Base-by-base conservation (phyloP, 53 echinoderm and acorn worm genomes). In the Mesocentrotus franciscanus region DNA sequence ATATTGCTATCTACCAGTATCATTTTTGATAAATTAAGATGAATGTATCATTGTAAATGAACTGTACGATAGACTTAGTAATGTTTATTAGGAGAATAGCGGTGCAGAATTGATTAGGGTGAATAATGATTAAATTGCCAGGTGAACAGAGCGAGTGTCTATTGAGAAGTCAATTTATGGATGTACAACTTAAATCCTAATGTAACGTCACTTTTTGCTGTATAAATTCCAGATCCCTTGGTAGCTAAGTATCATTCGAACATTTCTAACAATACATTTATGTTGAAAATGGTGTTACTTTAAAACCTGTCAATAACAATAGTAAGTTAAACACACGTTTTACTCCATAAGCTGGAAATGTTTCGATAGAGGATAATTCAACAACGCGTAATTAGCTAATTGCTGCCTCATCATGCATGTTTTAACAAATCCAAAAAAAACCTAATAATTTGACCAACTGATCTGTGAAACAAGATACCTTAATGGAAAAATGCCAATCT, bases 401-500 rank as follows among this genome's bases (percentile, higher is more conserved):
- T 14, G 12, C 76, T 76, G n/a, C 30, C 10, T 32, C 13, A 33
- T 30, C 76, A 33, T 76, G 33, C 33, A 13, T 24, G 20, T 76
- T 32, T 76, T 76, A 30, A 76, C 76, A 32, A 76, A 76, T 76
- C 33, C 15, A 76, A 64, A 64, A 64, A 16, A 18, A 16, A 0
- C 20, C 9, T 76, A 13, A 32, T 36, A 33, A 18, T 42, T 5
- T 22, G 36, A 17, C 18, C 18, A 81, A 36, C 42, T 36, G 39
- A 18, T 39, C 18, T 9, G 81, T 18, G 1, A 81, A 81, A 81
- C 36, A 39, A 17, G 1, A 81, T 36, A 81, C 18, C 81, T 5
- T 39, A 22, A 81, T 81, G 18, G 20, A 81, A 81, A 32, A 17
- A 81, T 87, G 87, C 12, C 87, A 87, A 58, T 87, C 87, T 87